phyloP scores from a whole-genome alignment of 2,797 vertebrate genomes.

The Sylvia borin region DNA sequence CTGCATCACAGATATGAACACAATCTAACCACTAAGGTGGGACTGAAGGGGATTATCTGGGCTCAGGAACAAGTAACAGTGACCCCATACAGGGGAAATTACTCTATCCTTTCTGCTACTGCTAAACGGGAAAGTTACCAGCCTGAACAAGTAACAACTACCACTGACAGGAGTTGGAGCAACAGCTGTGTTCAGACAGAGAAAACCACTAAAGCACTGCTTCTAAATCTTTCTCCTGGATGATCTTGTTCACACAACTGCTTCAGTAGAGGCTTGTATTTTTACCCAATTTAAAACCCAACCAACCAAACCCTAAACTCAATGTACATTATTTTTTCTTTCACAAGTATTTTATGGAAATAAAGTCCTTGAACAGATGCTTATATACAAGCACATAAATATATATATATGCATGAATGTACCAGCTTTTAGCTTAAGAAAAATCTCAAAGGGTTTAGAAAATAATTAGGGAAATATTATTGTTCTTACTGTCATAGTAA shows the following conservation, averaged over 20 bases:
- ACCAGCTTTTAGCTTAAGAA: background rate
- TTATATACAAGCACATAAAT: background rate
- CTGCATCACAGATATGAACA: background rate
- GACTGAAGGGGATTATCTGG: background rate
- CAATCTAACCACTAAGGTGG: background rate
- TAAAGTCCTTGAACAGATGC: background rate
- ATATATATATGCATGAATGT: background rate
- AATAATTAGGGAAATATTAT: background rate
- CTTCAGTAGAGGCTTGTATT: background rate
- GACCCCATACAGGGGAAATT: fast-evolving
- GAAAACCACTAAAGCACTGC: background rate
- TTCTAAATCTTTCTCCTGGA: background rate
- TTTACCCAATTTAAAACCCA: background rate
- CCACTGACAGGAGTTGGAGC: background rate
- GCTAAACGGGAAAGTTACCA: background rate
- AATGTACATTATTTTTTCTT: background rate
- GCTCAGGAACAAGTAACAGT: background rate
- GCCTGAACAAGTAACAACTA: background rate
- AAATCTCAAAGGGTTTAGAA: background rate
- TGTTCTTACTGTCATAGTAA: background rate
- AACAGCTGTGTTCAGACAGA: background rate
- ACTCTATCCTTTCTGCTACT: background rate
- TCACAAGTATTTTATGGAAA: background rate
- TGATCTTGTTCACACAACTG: background rate
- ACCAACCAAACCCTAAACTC: background rate